phyloP scores from a whole-genome alignment of 2,113 vertebrate genomes.

The Malurus cyaneus region DNA sequence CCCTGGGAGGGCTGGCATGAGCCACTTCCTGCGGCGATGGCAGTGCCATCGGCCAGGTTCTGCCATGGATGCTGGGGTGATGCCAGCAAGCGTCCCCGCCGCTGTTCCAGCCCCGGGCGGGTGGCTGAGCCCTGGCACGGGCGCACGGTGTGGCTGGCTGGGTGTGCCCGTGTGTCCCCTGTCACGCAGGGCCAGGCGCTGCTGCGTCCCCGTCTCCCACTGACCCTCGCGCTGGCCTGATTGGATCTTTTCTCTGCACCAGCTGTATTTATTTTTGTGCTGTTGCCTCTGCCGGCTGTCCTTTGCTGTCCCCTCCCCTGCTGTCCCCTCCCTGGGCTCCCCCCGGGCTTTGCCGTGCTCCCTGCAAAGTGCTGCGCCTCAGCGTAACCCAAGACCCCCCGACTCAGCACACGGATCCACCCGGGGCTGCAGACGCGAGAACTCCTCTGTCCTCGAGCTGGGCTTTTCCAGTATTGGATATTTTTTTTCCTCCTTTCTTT shows the following conservation, averaged over 20 bases:
- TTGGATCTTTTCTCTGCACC: slow-evolving; percentile 17
- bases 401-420: not conserved
- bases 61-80: not conserved
- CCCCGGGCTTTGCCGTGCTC: not conserved
- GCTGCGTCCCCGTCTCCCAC: accelerated
- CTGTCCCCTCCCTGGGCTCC: not conserved
- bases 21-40: not conserved
- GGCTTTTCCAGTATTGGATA: not conserved
- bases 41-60: not conserved
- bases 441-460: not conserved
- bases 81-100: accelerated
- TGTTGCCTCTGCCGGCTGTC: not conserved
- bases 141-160: accelerated
- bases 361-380: not conserved
- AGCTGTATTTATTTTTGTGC: slow-evolving; percentile 4
- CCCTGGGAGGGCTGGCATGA: not conserved
- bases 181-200: not conserved
- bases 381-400: not conserved
- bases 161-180: not conserved
- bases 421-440: not conserved
- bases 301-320: not conserved
- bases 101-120: accelerated
- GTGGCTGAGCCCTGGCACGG: accelerated
- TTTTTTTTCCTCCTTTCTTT: not conserved
- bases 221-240: not conserved